These are phyloP conservation scores for Mesoligia furuncula DNA, from an alignment of 2,888 invertebrate species.

Conservation along the genomic window DNA sequence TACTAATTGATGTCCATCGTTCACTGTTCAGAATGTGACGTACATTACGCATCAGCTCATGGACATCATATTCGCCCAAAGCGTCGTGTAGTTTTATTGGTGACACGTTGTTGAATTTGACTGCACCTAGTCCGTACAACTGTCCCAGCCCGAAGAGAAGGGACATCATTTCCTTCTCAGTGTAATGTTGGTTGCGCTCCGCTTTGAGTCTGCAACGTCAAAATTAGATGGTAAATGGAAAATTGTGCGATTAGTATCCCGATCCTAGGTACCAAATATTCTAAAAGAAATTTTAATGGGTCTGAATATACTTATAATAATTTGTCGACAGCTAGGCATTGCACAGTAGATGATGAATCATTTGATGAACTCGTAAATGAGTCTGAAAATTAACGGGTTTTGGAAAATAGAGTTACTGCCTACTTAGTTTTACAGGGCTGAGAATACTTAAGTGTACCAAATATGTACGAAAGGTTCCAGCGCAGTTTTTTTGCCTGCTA, in stretches of 20 bases:
- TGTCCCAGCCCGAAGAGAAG: conserved; percentile 82
- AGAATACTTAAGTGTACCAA: background rate
- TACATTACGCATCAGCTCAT: conserved; percentile 82
- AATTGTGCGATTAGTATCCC: background rate
- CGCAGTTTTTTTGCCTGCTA: background rate
- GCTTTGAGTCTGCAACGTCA: conserved; percentile 76
- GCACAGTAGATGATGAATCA: too few relatives aligned
- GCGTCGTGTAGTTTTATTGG: conserved; percentile 79
- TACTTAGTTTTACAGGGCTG: background rate
- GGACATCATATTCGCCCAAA: conserved; percentile 84
- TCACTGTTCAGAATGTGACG: conserved; percentile 38
- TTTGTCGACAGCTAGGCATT: background rate
- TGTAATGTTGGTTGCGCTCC: conserved; percentile 82
- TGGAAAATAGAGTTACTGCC: background rate
- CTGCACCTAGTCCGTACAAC: conserved; percentile 79
- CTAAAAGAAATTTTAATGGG: background rate
- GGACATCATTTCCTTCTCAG: conserved; percentile 78
- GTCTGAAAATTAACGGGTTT: background rate
- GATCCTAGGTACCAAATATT: background rate
- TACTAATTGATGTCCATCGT: background rate
- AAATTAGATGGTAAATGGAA: background rate
- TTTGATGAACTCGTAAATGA: background rate
- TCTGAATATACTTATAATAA: background rate
- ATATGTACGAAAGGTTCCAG: too few relatives aligned
- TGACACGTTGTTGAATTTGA: conserved; percentile 71